Conservation (phyloP, 2,113 vertebrate genomes). For the Apodemus sylvaticus region DNA sequence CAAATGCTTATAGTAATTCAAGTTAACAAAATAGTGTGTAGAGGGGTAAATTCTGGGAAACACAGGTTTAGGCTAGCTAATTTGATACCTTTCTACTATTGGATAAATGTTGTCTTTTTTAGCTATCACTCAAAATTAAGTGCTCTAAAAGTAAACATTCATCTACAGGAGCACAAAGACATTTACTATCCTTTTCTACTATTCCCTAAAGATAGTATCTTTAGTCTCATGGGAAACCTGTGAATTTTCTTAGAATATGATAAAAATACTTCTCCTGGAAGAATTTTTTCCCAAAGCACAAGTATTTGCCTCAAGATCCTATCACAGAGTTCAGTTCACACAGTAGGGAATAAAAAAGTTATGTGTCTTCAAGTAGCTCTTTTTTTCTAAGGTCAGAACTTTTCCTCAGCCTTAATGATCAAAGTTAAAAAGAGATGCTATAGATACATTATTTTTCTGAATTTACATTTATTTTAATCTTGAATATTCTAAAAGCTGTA, state of each 20-base stretch:
- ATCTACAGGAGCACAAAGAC: slow-evolving; percentile 14
- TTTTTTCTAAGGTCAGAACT: slow-evolving; percentile 52
- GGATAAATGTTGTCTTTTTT: slow-evolving; percentile 36
- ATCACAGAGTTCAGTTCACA: not conserved
- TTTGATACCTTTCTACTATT: not conserved
- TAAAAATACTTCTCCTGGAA: slow-evolving; percentile 26
- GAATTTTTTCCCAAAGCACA: slow-evolving; percentile 30
- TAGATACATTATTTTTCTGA: not conserved
- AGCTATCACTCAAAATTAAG: slow-evolving; percentile 23
- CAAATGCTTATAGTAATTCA: not conserved
- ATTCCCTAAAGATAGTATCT: slow-evolving; percentile 37
- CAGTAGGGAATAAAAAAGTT: too few species aligned
- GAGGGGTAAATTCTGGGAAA: not conserved
- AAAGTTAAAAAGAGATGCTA: slow-evolving; percentile 30
- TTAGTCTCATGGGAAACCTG: slow-evolving; percentile 19
- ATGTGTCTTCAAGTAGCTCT: not conserved
- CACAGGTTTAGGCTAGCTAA: slow-evolving; percentile 27
- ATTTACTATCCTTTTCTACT: slow-evolving; percentile 15
- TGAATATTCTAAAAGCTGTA: slow-evolving; percentile 54
- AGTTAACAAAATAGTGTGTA: not conserved
- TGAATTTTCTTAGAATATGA: slow-evolving; percentile 42
- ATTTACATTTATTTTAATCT: slow-evolving; percentile 62
- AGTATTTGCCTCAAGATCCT: slow-evolving; percentile 38
- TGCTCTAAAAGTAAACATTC: slow-evolving; percentile 54
- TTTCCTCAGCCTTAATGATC: not conserved